Conservation (phyloP, 1,140 invertebrate species). For the Goniozus legneri region DNA sequence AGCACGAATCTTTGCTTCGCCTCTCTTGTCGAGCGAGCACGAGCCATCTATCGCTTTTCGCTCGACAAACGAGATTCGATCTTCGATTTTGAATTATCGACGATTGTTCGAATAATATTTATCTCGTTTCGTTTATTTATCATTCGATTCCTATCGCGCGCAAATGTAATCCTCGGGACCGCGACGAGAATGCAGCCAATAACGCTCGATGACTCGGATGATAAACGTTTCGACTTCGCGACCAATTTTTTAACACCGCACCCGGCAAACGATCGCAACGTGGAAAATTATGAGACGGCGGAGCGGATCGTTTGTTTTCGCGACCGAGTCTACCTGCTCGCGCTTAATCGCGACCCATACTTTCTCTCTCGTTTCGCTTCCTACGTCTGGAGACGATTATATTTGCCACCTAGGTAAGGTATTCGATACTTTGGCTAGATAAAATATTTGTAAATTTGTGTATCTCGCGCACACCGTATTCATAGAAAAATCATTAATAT, state of each 20-base stretch:
- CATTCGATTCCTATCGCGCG: no score
- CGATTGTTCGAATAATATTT: slow-evolving; percentile 18
- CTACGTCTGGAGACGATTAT: not conserved
- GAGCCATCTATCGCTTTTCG: slow-evolving; percentile 1
- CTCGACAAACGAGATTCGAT: slow-evolving; percentile 13
- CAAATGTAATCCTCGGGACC: no score
- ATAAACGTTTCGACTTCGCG: slow-evolving; percentile 26
- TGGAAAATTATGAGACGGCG: slow-evolving; percentile 23
- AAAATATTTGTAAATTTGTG: no score
- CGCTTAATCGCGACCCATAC: slow-evolving; percentile 31
- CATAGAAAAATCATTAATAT: no score
- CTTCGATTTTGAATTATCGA: slow-evolving; percentile 15
- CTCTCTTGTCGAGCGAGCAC: not conserved
- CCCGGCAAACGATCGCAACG: slow-evolving; percentile 25
- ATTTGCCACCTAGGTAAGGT: not conserved
- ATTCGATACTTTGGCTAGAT: not conserved
- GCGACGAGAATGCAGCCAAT: no score
- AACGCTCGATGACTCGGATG: slow-evolving; percentile 24
- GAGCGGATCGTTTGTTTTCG: slow-evolving; percentile 38
- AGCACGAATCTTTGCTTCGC: not conserved
- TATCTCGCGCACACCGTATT: no score
- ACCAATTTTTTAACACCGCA: slow-evolving; percentile 33
- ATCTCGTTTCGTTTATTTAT: no score
- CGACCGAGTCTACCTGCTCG: slow-evolving; percentile 29
- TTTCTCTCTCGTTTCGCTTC: slow-evolving; percentile 1